Evolutionary conservation across 2,888 invertebrate species (phyloP).

Genomic region (Torymus auratus): DNA sequence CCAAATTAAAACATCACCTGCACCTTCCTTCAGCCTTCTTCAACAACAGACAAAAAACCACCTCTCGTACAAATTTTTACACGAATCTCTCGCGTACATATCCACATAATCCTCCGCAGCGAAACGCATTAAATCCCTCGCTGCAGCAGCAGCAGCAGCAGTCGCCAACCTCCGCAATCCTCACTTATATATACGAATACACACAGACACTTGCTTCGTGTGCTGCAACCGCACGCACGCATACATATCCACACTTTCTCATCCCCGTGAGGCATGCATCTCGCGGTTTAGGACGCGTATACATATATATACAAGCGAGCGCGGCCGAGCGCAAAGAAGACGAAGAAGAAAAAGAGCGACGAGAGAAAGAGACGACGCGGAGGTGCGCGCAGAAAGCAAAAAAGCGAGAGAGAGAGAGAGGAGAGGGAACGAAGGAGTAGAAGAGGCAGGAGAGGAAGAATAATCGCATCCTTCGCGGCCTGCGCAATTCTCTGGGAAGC

Average conservation of each 20-base stretch:
- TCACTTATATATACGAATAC: slow-evolving; percentile 4
- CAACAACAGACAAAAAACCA: too few relatives aligned
- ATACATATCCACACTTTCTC: slow-evolving; percentile 13
- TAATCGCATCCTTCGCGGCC: slow-evolving; percentile 55
- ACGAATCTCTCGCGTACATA: too few relatives aligned
- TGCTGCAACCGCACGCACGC: slow-evolving; percentile 37
- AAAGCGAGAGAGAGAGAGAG: slow-evolving; percentile 23
- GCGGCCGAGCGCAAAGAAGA: slow-evolving; percentile 12
- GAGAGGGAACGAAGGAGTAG: slow-evolving; percentile 15
- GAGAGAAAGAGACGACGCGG: slow-evolving; percentile 15
- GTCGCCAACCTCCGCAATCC: neutral
- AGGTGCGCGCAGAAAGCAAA: neutral
- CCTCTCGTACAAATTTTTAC: too few relatives aligned
- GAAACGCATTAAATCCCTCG: too few relatives aligned
- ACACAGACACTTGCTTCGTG: neutral
- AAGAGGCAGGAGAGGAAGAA: slow-evolving; percentile 46
- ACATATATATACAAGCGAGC: neutral
- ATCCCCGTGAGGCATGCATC: slow-evolving; percentile 40
- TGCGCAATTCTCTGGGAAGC: slow-evolving; percentile 52
- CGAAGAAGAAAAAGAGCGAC: slow-evolving; percentile 4
- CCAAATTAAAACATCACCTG: too few relatives aligned
- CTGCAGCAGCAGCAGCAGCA: too few relatives aligned
- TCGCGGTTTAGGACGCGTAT: slow-evolving; percentile 25
- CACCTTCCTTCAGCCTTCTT: too few relatives aligned
- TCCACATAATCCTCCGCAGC: too few relatives aligned